Base-by-base conservation (phyloP, 2,113 vertebrate genomes). In the Chaenogobius annularis region DNA sequence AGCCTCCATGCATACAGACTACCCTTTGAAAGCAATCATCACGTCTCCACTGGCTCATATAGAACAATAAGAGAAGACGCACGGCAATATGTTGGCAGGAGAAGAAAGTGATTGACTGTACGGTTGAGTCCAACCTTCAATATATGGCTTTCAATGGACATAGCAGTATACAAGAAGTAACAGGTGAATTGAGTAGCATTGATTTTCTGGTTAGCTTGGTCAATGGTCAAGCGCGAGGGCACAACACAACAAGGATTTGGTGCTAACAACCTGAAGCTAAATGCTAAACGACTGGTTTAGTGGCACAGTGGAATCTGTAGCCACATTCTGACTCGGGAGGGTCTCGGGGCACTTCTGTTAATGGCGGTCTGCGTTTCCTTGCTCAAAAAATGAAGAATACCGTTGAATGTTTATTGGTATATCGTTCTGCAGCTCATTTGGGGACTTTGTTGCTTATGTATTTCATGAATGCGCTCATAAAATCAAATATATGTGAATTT, bases 1-100 rank as follows among this genome's bases (percentile, higher is more conserved):
- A 75, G 80, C 69, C 66, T 83, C 72, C 77, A 62, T 88, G 85
- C 89, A 89, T 89, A 88, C 89, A 91, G 80, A 88, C 88, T 78
- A 84, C 88, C 85, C 88, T 78, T 84, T 91, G 85, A 86, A 84
- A 81, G 35, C 73, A 70, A 84, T 85, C 79, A 74, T 83, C 81
- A 79, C 68, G 68, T 65, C 48, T 77, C 82, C 37, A 7, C 78
- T 63, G 85, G 82, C 50, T 54, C 50, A 10, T 54, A 54, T 3
- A n/a, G 50, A 54, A 54, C 50, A 54, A 54, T 54, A 80, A 84
- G 80, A 48, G 83, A 58, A 14, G 84, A 79, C 72, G 78, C 69
- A 84, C 75, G 73, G 19, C n/a, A 20, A n/a, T 54, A 52, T 54
- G 50, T 8, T n/a, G 76, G 56, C 61, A 46, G 55, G 22, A 78